phyloP scores from a whole-genome alignment of 2,113 vertebrate genomes.

The Bufo gargarizans region DNA sequence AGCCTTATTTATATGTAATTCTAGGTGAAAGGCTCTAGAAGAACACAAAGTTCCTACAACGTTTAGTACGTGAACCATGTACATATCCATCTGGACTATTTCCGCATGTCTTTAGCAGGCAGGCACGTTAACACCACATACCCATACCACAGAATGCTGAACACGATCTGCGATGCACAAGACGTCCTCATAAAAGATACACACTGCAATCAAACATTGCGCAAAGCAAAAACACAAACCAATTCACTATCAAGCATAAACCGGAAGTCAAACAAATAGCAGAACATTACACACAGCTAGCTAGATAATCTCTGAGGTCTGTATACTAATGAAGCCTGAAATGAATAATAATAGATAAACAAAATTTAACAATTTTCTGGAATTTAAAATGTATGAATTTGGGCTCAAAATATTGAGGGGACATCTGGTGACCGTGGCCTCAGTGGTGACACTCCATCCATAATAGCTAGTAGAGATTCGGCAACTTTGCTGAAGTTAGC shows the following conservation, averaged over 20 bases:
- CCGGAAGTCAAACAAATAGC: constrained; percentile 10
- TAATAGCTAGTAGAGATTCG: no score
- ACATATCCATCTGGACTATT: not conserved
- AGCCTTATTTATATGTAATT: not conserved
- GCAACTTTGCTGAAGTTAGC: no score
- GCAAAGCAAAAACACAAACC: not conserved
- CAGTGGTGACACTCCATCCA: no score
- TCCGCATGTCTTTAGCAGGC: not conserved
- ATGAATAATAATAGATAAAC: not conserved
- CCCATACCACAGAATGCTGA: not conserved
- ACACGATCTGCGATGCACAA: not conserved
- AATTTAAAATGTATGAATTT: no score
- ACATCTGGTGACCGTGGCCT: no score
- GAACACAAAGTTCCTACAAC: not conserved
- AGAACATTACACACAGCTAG: not conserved
- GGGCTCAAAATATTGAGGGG: no score
- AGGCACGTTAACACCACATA: not conserved
- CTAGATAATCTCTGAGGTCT: not conserved
- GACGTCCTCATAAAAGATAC: not conserved
- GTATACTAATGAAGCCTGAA: not conserved
- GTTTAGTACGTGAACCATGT: not conserved
- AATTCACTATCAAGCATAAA: not conserved
- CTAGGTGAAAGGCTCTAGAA: not conserved
- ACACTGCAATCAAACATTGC: constrained; percentile 7
- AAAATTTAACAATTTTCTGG: no score